Percentiles rank a stretch among this genome's conserved stretches.
phyloP scores from a whole-genome alignment of 2,113 vertebrate genomes.

The Phyllostomus discolor region DNA sequence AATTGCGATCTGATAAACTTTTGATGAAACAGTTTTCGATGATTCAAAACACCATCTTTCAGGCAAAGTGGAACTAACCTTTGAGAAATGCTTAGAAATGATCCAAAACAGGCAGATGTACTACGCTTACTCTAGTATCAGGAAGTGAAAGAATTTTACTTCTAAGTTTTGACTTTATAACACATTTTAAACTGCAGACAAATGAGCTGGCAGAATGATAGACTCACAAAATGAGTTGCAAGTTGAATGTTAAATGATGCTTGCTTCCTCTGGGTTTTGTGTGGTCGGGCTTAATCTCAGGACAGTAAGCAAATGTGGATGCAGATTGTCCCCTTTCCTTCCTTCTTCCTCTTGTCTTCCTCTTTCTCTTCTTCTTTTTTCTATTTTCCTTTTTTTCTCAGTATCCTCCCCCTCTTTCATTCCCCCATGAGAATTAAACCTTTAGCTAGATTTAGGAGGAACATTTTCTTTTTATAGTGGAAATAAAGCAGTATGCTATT shows the following conservation, averaged over 20 bases:
- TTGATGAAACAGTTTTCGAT: conserved; percentile 25
- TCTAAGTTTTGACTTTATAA: conserved; percentile 72
- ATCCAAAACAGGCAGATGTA: conserved; percentile 72
- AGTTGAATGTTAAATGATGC: conserved; percentile 63
- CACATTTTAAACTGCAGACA: conserved; percentile 72
- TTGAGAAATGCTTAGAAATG: conserved; percentile 71
- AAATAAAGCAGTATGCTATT: conserved; percentile 26
- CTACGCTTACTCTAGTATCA: conserved; percentile 57
- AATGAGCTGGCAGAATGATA: conserved; percentile 65
- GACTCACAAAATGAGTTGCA: conserved; percentile 42
- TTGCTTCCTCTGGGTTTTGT: conserved; percentile 55
- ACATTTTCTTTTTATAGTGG: not conserved
- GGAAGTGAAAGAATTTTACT: conserved; percentile 69
- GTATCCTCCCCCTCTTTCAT: not conserved
- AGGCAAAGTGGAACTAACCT: conserved; percentile 64
- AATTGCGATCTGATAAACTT: conserved; percentile 41
- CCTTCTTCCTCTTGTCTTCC: not conserved
- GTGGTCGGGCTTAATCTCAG: conserved; percentile 46
- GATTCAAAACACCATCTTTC: conserved; percentile 60
- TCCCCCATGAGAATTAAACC: not conserved
- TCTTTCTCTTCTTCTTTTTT: not conserved
- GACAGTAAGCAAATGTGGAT: conserved; percentile 34
- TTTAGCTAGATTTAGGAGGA: not conserved
- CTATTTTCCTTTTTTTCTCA: not conserved
- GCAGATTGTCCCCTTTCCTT: conserved; percentile 13